phyloP scores from a whole-genome alignment of 2,888 invertebrate genomes.

The Coelopa pilipes region DNA sequence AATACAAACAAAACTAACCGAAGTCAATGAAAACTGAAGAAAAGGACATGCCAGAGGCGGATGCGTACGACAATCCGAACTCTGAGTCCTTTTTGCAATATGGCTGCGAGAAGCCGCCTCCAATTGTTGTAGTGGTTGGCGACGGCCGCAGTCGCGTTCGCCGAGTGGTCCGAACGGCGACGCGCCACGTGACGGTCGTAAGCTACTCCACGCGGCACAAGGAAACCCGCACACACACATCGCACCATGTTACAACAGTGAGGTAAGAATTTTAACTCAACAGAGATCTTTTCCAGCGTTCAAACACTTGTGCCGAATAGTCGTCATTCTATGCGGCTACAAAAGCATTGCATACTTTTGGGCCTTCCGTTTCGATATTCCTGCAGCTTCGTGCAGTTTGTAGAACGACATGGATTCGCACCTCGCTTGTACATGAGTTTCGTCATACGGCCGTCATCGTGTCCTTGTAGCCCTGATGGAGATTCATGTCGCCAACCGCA shows the following conservation, averaged over 20 bases:
- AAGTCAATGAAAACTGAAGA: conserved; percentile 31
- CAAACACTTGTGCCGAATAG: too few relatives aligned
- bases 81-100: conserved; percentile 65
- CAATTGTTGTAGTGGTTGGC: conserved; percentile 66
- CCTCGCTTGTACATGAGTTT: too few relatives aligned
- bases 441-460: too few relatives aligned
- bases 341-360: not conserved
- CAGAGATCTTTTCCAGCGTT: too few relatives aligned
- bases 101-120: conserved; percentile 61
- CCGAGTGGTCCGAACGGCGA: conserved; percentile 66
- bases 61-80: conserved; percentile 51
- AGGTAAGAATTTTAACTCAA: conserved; percentile 59
- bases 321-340: not conserved
- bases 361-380: not conserved
- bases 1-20: conserved; percentile 19
- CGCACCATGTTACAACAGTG: conserved; percentile 67
- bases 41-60: conserved; percentile 56
- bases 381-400: too few relatives aligned
- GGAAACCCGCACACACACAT: conserved; percentile 66
- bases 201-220: conserved; percentile 67
- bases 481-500: too few relatives aligned
- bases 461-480: too few relatives aligned
- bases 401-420: too few relatives aligned
- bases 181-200: conserved; percentile 67
- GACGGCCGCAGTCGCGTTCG: conserved; percentile 66